Evolutionary conservation across 1,140 invertebrate genomes (phyloP).

Genomic region (Sinonovacula constricta): DNA sequence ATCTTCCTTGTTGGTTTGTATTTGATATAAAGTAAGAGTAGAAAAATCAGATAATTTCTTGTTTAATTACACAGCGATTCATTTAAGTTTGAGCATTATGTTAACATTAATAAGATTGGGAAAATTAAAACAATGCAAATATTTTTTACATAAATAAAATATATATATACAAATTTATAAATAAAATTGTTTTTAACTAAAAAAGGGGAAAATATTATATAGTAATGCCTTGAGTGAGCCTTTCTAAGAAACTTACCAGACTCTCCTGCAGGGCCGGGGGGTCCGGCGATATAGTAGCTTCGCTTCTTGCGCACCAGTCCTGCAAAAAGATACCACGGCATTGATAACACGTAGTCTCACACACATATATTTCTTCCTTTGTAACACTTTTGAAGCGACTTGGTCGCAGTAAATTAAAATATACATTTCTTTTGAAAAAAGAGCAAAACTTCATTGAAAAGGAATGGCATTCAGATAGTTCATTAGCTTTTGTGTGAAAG

Average conservation of each 20-base stretch:
- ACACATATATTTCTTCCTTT: background rate
- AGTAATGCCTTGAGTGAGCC: too few relatives aligned
- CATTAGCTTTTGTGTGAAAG: background rate
- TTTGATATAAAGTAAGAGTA: too few relatives aligned
- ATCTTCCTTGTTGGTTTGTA: too few relatives aligned
- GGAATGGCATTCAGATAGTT: background rate
- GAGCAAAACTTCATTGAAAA: background rate
- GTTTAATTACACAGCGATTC: too few relatives aligned
- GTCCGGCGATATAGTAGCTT: slow-evolving; percentile 42
- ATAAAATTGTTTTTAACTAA: too few relatives aligned
- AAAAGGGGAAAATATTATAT: too few relatives aligned
- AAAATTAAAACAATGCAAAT: too few relatives aligned
- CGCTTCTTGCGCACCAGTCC: slow-evolving; percentile 33
- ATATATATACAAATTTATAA: too few relatives aligned
- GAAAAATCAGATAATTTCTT: too few relatives aligned
- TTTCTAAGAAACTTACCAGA: slow-evolving; percentile 34
- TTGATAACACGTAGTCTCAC: background rate
- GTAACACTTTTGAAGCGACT: background rate
- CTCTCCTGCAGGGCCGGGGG: slow-evolving; percentile 42
- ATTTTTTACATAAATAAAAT: too few relatives aligned
- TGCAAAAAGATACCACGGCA: background rate
- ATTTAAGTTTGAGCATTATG: too few relatives aligned
- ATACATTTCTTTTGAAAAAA: background rate
- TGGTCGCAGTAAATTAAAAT: background rate
- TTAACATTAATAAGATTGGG: too few relatives aligned